Evolutionary conservation across 2,797 vertebrate species (phyloP).

Genomic region (Balearica regulorum): DNA sequence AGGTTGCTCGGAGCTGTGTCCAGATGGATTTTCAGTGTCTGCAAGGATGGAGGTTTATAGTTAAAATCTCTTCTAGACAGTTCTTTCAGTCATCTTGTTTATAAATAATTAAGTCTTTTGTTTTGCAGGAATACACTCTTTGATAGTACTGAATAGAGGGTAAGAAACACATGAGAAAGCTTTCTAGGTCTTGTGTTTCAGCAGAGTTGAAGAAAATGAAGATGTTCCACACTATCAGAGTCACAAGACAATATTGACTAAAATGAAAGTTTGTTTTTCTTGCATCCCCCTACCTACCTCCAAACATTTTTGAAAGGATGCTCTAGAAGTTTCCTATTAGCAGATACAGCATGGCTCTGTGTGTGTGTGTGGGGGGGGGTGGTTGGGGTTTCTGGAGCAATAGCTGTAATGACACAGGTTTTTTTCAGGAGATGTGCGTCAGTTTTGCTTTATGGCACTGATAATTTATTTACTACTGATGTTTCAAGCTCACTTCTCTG

Average conservation of each 20-base stretch:
- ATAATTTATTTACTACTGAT: not conserved
- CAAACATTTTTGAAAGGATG: not conserved
- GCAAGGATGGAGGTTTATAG: not conserved
- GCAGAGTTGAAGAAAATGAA: not conserved
- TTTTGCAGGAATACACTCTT: not conserved
- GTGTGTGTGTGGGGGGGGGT: not conserved
- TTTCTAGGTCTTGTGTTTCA: not conserved
- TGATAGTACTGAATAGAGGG: not conserved
- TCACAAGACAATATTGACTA: not conserved
- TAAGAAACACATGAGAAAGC: not conserved
- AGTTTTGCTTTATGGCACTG: not conserved
- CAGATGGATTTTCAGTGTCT: not conserved
- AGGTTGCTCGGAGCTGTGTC: not conserved
- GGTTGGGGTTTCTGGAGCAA: not conserved
- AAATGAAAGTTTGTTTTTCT: not conserved
- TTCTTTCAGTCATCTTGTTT: not conserved
- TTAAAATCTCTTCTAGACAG: not conserved
- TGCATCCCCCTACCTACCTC: accelerated
- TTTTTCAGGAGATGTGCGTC: not conserved
- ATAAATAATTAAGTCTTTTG: not conserved
- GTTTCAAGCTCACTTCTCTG: not conserved
- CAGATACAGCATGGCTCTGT: accelerated
- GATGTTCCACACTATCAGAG: not conserved
- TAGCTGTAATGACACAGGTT: not conserved
- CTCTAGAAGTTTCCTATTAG: not conserved